Evolutionary conservation across 1,140 invertebrate genomes (phyloP).

Genomic region (Apolygus lucorum): DNA sequence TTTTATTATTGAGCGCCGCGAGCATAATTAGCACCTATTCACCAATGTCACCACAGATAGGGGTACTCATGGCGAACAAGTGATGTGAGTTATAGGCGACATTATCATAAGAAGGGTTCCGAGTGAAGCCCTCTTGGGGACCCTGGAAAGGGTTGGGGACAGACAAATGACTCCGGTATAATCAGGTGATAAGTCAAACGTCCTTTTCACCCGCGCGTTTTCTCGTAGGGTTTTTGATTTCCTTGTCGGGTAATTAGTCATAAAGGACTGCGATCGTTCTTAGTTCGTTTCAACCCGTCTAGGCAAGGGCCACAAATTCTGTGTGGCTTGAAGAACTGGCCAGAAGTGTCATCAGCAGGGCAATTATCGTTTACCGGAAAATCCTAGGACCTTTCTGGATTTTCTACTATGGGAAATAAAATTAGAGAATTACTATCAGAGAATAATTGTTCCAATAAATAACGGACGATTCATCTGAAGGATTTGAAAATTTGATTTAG

Average conservation of each 20-base stretch:
- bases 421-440: too few relatives aligned
- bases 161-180: slow-evolving; percentile 20
- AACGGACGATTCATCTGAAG: too few relatives aligned
- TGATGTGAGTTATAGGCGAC: background rate
- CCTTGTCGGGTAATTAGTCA: slow-evolving; percentile 20
- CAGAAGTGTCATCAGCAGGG: too few relatives aligned
- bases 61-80: slow-evolving; percentile 5
- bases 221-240: background rate
- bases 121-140: background rate
- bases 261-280: too few relatives aligned
- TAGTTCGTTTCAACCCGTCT: too few relatives aligned
- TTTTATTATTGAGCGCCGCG: slow-evolving; percentile 12
- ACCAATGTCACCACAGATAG: slow-evolving; percentile 16
- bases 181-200: slow-evolving; percentile 22
- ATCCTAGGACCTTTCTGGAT: too few relatives aligned
- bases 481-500: too few relatives aligned
- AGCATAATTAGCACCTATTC: slow-evolving; percentile 23
- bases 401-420: too few relatives aligned
- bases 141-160: slow-evolving; percentile 5
- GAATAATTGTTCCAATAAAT: too few relatives aligned
- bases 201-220: slow-evolving; percentile 18
- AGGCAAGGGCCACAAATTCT: too few relatives aligned
- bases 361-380: too few relatives aligned
- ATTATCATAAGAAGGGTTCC: slow-evolving; percentile 20
- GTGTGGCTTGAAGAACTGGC: too few relatives aligned